phyloP scores from a whole-genome alignment of 2,797 vertebrate species.

The Oreonectes daqikongensis region DNA sequence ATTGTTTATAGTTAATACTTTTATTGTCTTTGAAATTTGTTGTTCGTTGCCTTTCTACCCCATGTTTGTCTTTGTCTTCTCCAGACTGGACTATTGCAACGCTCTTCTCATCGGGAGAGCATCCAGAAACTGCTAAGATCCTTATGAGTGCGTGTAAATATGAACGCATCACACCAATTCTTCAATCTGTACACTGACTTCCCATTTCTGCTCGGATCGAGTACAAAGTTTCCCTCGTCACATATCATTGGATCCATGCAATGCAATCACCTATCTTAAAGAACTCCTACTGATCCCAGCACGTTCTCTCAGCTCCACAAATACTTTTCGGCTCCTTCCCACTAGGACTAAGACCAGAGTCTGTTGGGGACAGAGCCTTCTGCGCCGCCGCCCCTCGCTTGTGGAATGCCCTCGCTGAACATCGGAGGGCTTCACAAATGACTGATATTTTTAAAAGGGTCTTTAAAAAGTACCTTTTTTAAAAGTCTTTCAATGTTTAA shows the following conservation, averaged over 20 bases:
- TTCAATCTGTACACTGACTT: not conserved
- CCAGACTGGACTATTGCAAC: not conserved
- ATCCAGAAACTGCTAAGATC: not conserved
- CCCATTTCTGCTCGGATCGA: not conserved
- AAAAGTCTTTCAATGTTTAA: not conserved
- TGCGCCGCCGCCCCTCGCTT: no score
- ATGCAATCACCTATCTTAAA: not conserved
- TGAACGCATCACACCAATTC: not conserved
- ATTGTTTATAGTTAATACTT: no score
- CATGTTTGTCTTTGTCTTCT: constrained; percentile 22
- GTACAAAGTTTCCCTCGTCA: not conserved
- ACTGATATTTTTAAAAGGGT: not conserved
- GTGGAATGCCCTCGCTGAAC: no score
- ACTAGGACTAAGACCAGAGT: no score
- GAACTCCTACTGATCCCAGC: not conserved
- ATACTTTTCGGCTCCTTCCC: no score
- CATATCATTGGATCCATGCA: not conserved
- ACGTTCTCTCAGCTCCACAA: no score
- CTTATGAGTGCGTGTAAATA: constrained; percentile 3
- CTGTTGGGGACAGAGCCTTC: no score
- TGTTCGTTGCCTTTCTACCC: no score
- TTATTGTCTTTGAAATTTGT: no score
- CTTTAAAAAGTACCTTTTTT: not conserved
- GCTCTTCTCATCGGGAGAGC: constrained; percentile 16
- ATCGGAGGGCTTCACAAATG: not conserved